Conservation (phyloP, 2,113 vertebrate genomes). For the Lampris incognitus region DNA sequence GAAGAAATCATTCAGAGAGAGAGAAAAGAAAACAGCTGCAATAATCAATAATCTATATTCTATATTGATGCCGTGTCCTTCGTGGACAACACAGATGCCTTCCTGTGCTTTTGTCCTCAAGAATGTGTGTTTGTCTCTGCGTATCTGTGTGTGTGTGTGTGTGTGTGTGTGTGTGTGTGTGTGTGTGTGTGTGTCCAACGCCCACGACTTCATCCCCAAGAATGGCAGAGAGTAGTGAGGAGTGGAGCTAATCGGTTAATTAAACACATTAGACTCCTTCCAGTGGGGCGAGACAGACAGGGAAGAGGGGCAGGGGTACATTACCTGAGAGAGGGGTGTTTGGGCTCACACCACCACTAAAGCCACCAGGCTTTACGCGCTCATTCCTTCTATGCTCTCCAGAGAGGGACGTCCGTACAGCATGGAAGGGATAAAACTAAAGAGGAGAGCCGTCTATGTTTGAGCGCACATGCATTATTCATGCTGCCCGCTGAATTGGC, state of each 20-base stretch:
- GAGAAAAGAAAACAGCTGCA: too few species aligned
- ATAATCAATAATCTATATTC: too few species aligned
- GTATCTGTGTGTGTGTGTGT: not conserved
- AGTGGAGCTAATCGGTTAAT: conserved; percentile 54
- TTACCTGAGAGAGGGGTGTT: not conserved
- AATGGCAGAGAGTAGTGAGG: conserved; percentile 11
- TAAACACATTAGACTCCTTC: conserved; percentile 52
- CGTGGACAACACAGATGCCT: too few species aligned
- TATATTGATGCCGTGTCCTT: too few species aligned
- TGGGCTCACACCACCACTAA: conserved; percentile 2
- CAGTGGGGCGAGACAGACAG: not conserved
- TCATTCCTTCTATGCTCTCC: conserved; percentile 9
- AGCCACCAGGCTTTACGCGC: conserved; percentile 24
- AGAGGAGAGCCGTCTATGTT: conserved; percentile 44
- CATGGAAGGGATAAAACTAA: conserved; percentile 36
- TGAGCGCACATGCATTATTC: conserved; percentile 71
- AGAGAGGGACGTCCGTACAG: conserved; percentile 40
- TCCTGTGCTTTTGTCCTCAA: too few species aligned
- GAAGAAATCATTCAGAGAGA: too few species aligned
- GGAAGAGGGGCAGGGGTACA: not conserved
- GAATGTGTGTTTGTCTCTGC: too few species aligned
- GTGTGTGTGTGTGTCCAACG: not conserved
- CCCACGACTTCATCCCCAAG: not conserved
- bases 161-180: not conserved
- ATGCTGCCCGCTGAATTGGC: conserved; percentile 76